Evolutionary conservation across 2,113 vertebrate species (phyloP), one percentile per base, ranked within the genome.

Genomic region (Sardina pilchardus): DNA sequence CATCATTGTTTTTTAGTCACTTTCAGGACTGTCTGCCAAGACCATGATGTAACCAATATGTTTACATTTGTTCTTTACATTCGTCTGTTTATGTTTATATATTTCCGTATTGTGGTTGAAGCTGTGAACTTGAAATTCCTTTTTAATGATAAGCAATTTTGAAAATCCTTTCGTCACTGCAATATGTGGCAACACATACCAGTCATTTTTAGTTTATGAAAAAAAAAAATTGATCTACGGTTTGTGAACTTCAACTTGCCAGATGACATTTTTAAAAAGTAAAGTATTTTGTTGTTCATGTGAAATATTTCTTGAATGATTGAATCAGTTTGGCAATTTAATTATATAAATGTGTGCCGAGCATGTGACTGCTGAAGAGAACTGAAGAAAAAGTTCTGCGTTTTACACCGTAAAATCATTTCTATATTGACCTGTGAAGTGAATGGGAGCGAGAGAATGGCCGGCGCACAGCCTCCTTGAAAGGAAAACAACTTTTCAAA

Each of bases 361-460:
- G 30, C 1, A 17, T n/a, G n/a, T 16, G 26, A 42, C 39, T 42
- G 39, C 39, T 34, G 71, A 78, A 34, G 16, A 78, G 17, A 78
- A 30, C 10, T 12, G 63, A 71, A 71, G 63, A 71, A 71, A 10
- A 30, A 14, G 14, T 36, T 78, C 17, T 16, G 14, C 14, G 34
- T 34, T 36, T 78, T 78, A 4, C 36, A 78, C 30, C 71, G 30
- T 78, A 78, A 78, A 78, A 78, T 39, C 71, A 36, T 36, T 78
- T 78, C 26, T 17, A 16, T 48, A 21, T 45, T 21, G 10, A 42
- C 34, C 50, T n/a, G 14, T 82, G 9, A 67, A 36, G 9, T 53
- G 75, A 78, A 78, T 78, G 71, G 71, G 71, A 17, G 71, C 17
- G 71, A 78, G 82, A 83, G 82, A 86, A 88, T 78, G 30, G 44